These are phyloP conservation scores for Ceyx melanurus DNA, from an alignment of 2,113 vertebrate genomes.

Conservation along the genomic window DNA sequence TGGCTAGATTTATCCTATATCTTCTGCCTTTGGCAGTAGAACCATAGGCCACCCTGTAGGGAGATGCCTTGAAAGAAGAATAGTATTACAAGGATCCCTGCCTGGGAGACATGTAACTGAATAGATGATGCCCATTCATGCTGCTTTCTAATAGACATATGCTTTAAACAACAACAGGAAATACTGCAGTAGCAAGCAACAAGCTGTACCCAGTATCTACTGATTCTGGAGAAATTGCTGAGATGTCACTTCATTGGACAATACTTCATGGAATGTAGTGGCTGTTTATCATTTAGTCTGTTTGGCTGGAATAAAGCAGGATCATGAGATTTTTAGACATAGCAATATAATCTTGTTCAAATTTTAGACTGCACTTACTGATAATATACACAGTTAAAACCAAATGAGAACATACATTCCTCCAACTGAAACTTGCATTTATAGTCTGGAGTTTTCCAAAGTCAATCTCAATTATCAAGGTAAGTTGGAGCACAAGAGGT, in stretches of 20 bases:
- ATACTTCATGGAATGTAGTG: neutral
- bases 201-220: neutral
- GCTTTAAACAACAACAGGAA: neutral
- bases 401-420: neutral
- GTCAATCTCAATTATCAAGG: no score
- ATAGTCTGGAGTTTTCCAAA: neutral
- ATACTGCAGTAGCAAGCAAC: neutral
- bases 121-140: neutral
- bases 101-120: neutral
- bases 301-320: neutral
- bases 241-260: neutral
- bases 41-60: neutral
- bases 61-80: neutral
- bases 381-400: neutral
- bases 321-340: neutral
- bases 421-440: neutral
- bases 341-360: slow-evolving; percentile 18
- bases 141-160: neutral
- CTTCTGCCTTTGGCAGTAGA: neutral
- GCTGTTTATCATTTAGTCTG: neutral
- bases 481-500: no score
- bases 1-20: neutral
- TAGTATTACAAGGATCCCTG: neutral
- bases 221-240: neutral
- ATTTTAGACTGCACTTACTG: neutral